A percentile compares a stretch with the other conserved stretches of the same genome.
These are phyloP conservation scores for Alloscopus bannaensis DNA, from an alignment of 2,888 invertebrate genomes.

Conservation along the genomic window DNA sequence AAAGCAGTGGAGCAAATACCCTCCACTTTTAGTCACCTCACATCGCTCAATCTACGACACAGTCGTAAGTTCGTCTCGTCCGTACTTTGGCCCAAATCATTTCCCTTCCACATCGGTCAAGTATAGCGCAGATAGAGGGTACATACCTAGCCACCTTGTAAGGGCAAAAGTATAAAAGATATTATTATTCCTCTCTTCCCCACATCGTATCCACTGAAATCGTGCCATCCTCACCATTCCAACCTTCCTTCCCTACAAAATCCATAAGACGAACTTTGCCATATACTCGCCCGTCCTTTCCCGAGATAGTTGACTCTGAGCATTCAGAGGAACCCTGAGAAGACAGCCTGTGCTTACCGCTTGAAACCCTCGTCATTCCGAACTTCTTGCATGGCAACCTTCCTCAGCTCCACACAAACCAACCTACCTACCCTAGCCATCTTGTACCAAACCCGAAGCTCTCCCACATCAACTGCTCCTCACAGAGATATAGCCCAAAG, in stretches of 20 bases:
- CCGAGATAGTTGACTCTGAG: constrained; percentile 29
- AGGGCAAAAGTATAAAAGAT: constrained; percentile 65
- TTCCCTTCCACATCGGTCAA: constrained; percentile 57
- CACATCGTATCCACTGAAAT: constrained; percentile 37
- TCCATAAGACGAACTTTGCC: constrained; percentile 48
- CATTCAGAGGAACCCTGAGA: constrained; percentile 54
- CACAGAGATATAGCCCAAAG: constrained; percentile 25
- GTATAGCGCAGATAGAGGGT: constrained; percentile 59
- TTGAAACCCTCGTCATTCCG: constrained; percentile 45
- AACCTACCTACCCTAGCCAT: constrained; percentile 64
- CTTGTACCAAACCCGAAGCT: constrained; percentile 36
- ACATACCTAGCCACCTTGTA: constrained; percentile 64
- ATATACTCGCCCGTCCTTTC: constrained; percentile 13
- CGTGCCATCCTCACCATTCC: constrained; percentile 59
- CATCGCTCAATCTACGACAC: constrained; percentile 55
- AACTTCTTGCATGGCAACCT: constrained; percentile 43
- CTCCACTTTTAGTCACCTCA: constrained; percentile 55
- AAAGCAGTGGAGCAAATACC: constrained; percentile 56
- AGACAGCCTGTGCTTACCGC: constrained; percentile 60
- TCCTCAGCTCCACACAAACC: constrained; percentile 22
- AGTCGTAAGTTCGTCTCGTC: constrained; percentile 53
- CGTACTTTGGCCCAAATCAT: constrained; percentile 62
- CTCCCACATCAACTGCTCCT: constrained; percentile 40
- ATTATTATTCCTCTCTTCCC: constrained; percentile 49
- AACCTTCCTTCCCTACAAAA: constrained; percentile 64